phyloP scores from a whole-genome alignment of 2,888 invertebrate genomes.

The Acleris emargana region DNA sequence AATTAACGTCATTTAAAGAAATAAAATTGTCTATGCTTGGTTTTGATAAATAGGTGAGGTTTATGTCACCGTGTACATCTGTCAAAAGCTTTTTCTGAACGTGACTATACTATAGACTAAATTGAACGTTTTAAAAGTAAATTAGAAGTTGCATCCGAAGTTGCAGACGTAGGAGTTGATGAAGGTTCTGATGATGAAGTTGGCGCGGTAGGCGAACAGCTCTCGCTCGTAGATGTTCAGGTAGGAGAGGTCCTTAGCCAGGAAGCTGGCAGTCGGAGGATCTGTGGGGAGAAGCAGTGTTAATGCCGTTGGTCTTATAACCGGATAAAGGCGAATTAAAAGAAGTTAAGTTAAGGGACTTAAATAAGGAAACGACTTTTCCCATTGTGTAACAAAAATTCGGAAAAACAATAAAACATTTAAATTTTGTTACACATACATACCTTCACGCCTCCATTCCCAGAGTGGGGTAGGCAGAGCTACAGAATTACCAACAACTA shows the following conservation, averaged over 20 bases:
- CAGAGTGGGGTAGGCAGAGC: too few relatives aligned
- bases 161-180: conserved; percentile 48
- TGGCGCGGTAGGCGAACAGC: conserved; percentile 53
- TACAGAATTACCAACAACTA: too few relatives aligned
- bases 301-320: background rate
- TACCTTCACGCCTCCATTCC: too few relatives aligned
- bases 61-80: background rate
- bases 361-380: too few relatives aligned
- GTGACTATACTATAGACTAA: background rate
- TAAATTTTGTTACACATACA: too few relatives aligned
- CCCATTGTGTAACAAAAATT: too few relatives aligned
- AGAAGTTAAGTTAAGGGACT: too few relatives aligned
- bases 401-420: too few relatives aligned
- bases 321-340: too few relatives aligned
- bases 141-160: conserved; percentile 35
- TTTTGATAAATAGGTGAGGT: too few relatives aligned
- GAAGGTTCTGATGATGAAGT: conserved; percentile 47
- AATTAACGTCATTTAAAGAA: too few relatives aligned
- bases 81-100: background rate
- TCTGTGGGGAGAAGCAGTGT: conserved; percentile 48
- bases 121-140: background rate
- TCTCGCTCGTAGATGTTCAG: conserved; percentile 64
- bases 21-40: too few relatives aligned
- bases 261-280: conserved; percentile 50
- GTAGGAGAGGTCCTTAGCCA: conserved; percentile 54